phyloP scores from a whole-genome alignment of 2,797 vertebrate genomes.

The Hapalemur alaotrensis region DNA sequence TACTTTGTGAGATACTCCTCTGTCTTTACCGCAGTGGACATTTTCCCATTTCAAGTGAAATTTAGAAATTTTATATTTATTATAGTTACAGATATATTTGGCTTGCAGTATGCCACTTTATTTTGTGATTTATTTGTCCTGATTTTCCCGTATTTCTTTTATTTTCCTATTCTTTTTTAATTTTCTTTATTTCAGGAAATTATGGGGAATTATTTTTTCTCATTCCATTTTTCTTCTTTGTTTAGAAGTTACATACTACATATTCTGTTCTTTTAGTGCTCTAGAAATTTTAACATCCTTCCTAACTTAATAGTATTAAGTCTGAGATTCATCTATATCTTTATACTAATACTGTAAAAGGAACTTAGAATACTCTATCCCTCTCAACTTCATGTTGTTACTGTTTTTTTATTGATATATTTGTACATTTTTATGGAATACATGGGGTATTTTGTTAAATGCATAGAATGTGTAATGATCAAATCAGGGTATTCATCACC shows the following conservation, averaged over 20 bases:
- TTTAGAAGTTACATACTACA: not conserved
- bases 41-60: not conserved
- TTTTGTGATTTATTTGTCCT: conserved; percentile 25
- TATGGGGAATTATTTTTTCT: not conserved
- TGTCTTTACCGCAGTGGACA: not conserved
- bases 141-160: not conserved
- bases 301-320: not conserved
- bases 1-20: conserved; percentile 4
- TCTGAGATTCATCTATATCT: not conserved
- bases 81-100: not conserved
- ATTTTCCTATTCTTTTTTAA: not conserved
- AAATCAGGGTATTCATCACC: too few species aligned
- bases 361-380: not conserved
- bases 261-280: not conserved
- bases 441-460: too few species aligned
- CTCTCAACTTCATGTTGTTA: not conserved
- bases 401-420: not conserved
- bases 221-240: not conserved
- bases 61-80: not conserved
- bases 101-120: not conserved
- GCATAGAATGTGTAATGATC: too few species aligned
- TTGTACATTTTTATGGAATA: too few species aligned
- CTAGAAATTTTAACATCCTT: not conserved
- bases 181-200: too few species aligned
- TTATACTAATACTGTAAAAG: not conserved